Percentiles rank a stretch among this genome's conserved stretches.
These are phyloP conservation scores for Drosophila fulvimacula DNA, from an alignment of 2,888 invertebrate genomes.

Conservation along the genomic window DNA sequence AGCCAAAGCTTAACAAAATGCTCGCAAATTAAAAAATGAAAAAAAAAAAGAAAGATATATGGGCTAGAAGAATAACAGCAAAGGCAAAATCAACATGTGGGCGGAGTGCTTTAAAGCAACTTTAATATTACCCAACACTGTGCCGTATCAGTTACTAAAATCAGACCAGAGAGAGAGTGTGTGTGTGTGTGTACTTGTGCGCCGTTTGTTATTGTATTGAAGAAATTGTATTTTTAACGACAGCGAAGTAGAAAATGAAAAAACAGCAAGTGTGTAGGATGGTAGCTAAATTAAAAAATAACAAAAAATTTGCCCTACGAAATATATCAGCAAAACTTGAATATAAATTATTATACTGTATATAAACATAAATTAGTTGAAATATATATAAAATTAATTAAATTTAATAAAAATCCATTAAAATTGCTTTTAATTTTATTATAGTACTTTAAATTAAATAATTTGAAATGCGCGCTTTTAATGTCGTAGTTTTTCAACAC, in stretches of 20 bases:
- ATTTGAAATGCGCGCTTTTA: conserved; percentile 4
- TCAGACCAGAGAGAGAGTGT: conserved; percentile 4
- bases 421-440: too few species aligned
- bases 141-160: conserved; percentile 42
- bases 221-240: conserved; percentile 41
- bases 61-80: conserved; percentile 36
- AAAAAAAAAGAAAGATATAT: conserved; percentile 30
- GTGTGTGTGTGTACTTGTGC: neutral
- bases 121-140: conserved; percentile 36
- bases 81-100: conserved; percentile 33
- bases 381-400: neutral
- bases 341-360: neutral
- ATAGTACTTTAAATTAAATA: neutral
- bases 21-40: conserved; percentile 45
- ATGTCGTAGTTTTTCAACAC: conserved; percentile 2
- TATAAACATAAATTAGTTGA: neutral
- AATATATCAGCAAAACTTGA: neutral
- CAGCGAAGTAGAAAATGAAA: conserved; percentile 34
- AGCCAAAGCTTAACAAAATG: conserved; percentile 57
- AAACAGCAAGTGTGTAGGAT: conserved; percentile 18
- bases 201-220: conserved; percentile 32
- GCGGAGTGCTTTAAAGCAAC: conserved; percentile 35
- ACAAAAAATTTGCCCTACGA: conserved; percentile 9
- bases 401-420: neutral
- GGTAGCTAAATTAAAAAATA: conserved; percentile 37